Base-by-base conservation (phyloP, 2,797 vertebrate genomes). In the Pseudomugil gertrudae region DNA sequence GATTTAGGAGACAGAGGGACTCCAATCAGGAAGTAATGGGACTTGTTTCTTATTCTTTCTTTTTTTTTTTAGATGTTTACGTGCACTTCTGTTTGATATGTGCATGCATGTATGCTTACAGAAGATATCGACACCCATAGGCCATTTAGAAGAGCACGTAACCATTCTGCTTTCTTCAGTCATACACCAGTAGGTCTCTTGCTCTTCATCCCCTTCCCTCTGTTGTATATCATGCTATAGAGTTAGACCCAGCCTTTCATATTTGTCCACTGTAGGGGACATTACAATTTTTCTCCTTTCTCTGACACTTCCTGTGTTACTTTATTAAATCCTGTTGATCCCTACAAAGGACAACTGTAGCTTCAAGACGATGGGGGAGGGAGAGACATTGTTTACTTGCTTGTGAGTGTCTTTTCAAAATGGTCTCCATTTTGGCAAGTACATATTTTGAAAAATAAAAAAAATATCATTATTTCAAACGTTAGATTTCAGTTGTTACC, bases 1-100 rank as follows among this genome's bases (percentile, higher is more conserved):
- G 92, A 90, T 93, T 88, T 89, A 89, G 89, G 84, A 92, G 88
- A 90, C 86, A 92, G 90, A 88, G 81, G 75, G 73, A 64, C 76
- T 88, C 91, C 92, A 93, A 92, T 94, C 90, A 92, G 88, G 63
- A 74, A 78, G 87, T 89, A 88, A 86, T 85, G 79, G 89, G 90
- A 92, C 94, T 94, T 14, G 13, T 36, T 36, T 13, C 9, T 33
- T n/a, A n/a, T 29, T 29, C 90, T 91, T 88, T 91, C 92, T 23
- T 87, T 89, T 87, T 74, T 1, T 1, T 77, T 85, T 77, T 87
- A 76, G 29, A 3, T 29, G 29, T 83, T 33, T 75, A 73, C 70
- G 62, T 56, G 58, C 2, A n/a, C n/a, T n/a, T n/a, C n/a, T n/a
- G n/a, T n/a, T 1, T 35, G 55, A 29, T 29, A 29, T 29, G 69